Conservation (phyloP, 2,113 vertebrate genomes). For the Urocitellus parryii region DNA sequence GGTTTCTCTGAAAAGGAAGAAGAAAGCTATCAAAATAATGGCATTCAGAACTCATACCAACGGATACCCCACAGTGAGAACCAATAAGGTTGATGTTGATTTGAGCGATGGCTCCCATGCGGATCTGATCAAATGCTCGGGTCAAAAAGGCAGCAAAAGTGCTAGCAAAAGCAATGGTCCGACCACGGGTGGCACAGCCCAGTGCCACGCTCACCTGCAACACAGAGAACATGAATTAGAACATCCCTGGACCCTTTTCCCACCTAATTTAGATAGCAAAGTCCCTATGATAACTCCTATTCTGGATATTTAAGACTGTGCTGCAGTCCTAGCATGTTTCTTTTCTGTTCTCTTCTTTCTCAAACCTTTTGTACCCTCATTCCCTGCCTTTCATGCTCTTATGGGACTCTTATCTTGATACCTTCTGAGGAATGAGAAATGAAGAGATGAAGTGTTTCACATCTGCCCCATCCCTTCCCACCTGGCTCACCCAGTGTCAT, state of each 20-base stretch:
- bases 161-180: slow-evolving; percentile 90
- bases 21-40: neutral
- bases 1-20: neutral
- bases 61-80: slow-evolving; percentile 92
- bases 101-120: slow-evolving; percentile 91
- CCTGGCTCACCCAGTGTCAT: too few relatives aligned
- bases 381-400: neutral
- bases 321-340: neutral
- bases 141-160: slow-evolving; percentile 92
- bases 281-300: neutral
- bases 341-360: neutral
- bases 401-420: neutral
- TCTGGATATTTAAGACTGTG: neutral
- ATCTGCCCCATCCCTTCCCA: too few relatives aligned
- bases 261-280: neutral
- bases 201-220: slow-evolving; percentile 92
- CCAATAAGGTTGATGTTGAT: slow-evolving; percentile 91
- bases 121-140: slow-evolving; percentile 92
- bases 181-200: slow-evolving; percentile 90
- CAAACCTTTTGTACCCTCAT: neutral
- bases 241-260: neutral
- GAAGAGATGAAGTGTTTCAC: neutral
- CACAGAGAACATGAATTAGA: neutral
- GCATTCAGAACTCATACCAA: slow-evolving; percentile 86
- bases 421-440: neutral